Evolutionary conservation across 2,797 vertebrate species (phyloP).

Genomic region (Smutsia gigantea): DNA sequence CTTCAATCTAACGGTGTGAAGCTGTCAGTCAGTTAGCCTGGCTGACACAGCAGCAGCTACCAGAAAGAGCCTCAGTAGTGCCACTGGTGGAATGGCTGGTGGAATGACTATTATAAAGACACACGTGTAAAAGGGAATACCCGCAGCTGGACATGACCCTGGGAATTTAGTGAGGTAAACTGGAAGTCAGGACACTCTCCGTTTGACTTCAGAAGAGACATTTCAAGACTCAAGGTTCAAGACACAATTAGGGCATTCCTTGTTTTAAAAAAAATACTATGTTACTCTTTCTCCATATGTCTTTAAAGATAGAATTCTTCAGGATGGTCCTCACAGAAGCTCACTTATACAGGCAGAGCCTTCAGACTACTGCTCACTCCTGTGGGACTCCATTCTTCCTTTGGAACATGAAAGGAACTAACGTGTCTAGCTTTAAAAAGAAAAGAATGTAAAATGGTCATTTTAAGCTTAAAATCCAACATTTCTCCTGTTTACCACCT

Average conservation of each 20-base stretch:
- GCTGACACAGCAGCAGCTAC: background rate
- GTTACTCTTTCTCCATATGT: background rate
- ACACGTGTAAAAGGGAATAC: background rate
- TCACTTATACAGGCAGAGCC: background rate
- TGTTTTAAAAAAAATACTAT: background rate
- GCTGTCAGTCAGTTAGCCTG: background rate
- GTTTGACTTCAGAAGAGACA: background rate
- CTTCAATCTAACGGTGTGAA: background rate
- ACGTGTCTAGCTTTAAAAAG: background rate
- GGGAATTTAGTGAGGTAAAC: background rate
- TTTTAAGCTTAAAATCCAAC: slow-evolving; percentile 43
- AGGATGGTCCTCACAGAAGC: background rate
- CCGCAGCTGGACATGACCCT: background rate
- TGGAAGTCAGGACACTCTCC: background rate
- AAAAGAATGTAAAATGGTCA: slow-evolving; percentile 38
- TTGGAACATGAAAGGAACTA: slow-evolving; percentile 46
- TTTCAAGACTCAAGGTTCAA: background rate
- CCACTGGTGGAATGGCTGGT: background rate
- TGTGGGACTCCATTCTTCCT: slow-evolving; percentile 58
- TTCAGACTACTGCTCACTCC: background rate
- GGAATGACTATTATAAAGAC: background rate
- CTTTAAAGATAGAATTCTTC: slow-evolving; percentile 53
- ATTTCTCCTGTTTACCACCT: slow-evolving; percentile 2
- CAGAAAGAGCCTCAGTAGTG: background rate
- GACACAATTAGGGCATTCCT: background rate